These are phyloP conservation scores for Folsomia candida DNA, from an alignment of 2,888 invertebrate genomes.

Conservation along the genomic window DNA sequence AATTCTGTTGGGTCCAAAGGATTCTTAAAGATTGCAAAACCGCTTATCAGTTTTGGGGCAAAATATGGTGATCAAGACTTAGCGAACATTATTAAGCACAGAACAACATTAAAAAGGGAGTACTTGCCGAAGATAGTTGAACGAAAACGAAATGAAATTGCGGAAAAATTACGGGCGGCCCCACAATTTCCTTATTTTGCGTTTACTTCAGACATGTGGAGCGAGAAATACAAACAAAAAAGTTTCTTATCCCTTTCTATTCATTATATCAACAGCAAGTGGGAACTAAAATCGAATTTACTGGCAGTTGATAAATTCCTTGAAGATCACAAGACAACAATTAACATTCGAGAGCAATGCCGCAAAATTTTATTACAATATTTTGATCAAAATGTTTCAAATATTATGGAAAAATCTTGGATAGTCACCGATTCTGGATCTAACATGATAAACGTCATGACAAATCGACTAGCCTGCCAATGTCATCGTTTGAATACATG, in stretches of 20 bases:
- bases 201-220: conserved; percentile 25
- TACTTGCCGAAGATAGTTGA: background rate
- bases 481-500: conserved; percentile 8
- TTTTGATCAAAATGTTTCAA: background rate
- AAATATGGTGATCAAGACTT: background rate
- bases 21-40: background rate
- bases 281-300: background rate
- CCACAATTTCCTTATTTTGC: background rate
- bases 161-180: background rate
- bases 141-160: background rate
- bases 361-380: background rate
- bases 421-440: conserved; percentile 24
- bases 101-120: background rate
- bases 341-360: conserved; percentile 2
- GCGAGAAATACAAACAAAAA: conserved; percentile 5
- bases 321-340: conserved; percentile 11
- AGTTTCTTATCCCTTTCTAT: conserved; percentile 15
- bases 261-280: conserved; percentile 10
- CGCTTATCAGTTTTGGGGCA: background rate
- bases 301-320: conserved; percentile 15
- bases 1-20: background rate
- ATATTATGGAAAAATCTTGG: background rate
- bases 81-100: background rate
- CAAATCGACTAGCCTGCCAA: background rate
- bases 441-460: conserved; percentile 14